Evolutionary conservation across 2,797 vertebrate species (phyloP).

Genomic region (Anguilla obscura): DNA sequence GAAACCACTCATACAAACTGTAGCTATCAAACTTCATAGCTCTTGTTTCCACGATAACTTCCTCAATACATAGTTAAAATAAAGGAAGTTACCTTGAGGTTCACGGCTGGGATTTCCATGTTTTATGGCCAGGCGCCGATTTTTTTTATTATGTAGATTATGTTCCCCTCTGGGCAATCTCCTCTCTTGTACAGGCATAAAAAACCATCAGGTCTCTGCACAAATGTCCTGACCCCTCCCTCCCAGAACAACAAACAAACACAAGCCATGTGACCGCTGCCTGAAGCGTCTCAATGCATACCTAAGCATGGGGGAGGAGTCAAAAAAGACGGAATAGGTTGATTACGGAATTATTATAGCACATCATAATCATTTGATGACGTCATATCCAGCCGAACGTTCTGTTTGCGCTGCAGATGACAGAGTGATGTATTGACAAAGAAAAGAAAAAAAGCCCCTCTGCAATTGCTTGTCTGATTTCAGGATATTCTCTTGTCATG

Average conservation of each 20-base stretch:
- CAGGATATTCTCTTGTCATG: too few species aligned
- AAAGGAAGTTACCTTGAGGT: constrained; percentile 82
- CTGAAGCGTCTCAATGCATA: constrained; percentile 69
- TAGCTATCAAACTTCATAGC: not conserved
- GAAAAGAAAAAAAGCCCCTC: too few species aligned
- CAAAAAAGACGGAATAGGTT: not conserved
- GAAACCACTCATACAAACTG: not conserved
- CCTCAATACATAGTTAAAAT: not conserved
- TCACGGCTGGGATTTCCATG: constrained; percentile 89
- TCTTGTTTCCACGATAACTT: not conserved
- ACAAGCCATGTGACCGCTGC: constrained; percentile 72
- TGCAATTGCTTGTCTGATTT: too few species aligned
- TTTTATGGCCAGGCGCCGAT: constrained; percentile 14
- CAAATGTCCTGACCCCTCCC: constrained; percentile 50
- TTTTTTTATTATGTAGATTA: not conserved
- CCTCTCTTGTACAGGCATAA: constrained; percentile 53
- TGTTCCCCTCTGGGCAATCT: constrained; percentile 41
- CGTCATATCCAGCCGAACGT: not conserved
- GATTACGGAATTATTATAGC: not conserved
- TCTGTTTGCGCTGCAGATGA: not conserved
- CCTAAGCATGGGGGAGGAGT: not conserved
- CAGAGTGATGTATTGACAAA: not conserved
- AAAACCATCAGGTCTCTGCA: constrained; percentile 37
- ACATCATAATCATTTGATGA: not conserved
- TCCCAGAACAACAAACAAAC: constrained; percentile 59